Evolutionary conservation across 2,113 vertebrate species (phyloP).

Genomic region (Prionailurus bengalensis): DNA sequence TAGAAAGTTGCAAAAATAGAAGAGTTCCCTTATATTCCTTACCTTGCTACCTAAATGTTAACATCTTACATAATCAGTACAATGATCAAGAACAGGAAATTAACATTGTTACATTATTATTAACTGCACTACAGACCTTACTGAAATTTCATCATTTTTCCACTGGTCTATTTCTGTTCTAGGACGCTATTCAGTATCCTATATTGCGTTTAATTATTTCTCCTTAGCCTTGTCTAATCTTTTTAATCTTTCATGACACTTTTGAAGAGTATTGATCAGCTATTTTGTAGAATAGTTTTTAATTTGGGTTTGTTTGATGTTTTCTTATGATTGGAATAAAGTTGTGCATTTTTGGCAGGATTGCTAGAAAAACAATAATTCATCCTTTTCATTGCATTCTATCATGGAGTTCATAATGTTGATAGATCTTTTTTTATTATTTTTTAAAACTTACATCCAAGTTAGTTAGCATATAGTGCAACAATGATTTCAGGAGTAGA

Average conservation of each 20-base stretch:
- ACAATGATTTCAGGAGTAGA: too few relatives aligned
- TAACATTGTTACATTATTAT: neutral
- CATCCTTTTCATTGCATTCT: neutral
- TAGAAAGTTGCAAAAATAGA: conserved; percentile 23
- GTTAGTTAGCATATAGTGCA: too few relatives aligned
- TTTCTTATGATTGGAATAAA: conserved; percentile 50
- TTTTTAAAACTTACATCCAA: too few relatives aligned
- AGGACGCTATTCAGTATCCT: neutral
- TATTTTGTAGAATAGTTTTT: conserved; percentile 49
- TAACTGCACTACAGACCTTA: conserved; percentile 20
- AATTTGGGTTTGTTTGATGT: conserved; percentile 31
- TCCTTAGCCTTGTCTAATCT: neutral
- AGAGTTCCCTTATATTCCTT: neutral
- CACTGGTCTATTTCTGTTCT: conserved; percentile 17
- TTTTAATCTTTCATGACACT: conserved; percentile 37
- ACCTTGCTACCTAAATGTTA: neutral
- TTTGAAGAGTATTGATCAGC: conserved; percentile 44
- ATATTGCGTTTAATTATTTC: conserved; percentile 46
- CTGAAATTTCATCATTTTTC: conserved; percentile 36
- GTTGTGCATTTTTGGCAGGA: neutral
- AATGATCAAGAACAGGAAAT: conserved; percentile 41
- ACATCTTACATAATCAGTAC: neutral
- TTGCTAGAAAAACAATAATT: conserved; percentile 21
- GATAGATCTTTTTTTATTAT: neutral
- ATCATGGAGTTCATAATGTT: neutral